Base-by-base conservation (phyloP, 2,888 invertebrate species). In the Pseudeuparius sepicola region DNA sequence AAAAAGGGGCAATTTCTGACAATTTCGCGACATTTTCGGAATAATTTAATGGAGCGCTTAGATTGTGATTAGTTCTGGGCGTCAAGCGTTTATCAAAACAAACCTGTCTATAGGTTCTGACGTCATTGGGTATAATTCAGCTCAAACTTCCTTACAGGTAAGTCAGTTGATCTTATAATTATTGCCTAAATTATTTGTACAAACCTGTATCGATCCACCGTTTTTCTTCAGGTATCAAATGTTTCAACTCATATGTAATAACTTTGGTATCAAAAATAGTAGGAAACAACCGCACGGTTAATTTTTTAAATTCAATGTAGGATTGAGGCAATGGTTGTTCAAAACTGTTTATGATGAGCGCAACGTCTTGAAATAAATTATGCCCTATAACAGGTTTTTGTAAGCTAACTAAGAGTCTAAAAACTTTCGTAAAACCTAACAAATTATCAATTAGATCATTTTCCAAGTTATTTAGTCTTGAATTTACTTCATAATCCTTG, bases 321-420 rank as follows among this genome's bases (percentile, higher is more conserved):
- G 64, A 69, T 7, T 70, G 61, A 16, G 86, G 86, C 31, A 86
- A 55, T 1, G 76, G 71, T 30, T 70, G 68, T 48, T 78, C 70
- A 55, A 86, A 86, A 53, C 79, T 78, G 48, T 78, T 75, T 50
- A 78, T 75, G 36, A 84, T 58, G 14, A 84, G 65, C 47, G 86
- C 55, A 1, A 77, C 59, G 57, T 87, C 87, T 41, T 78, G 59
- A 34, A 81, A 66, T 40, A 75, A 55, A 56, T 88, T 88, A 56
- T 87, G 87, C 0, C 83, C 84, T 14, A 86, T 61, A 13, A 87
- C 61, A 3, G 84, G 84, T 62, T 81, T 84, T 43, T 71, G 67
- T 4, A 68, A 55, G 2, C 60, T 52, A 16, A 61, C 61, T n/a
- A 86, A 55, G 1, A 78, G 53, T 10, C 71, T 57, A 38, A 83